Evolutionary conservation across 2,888 invertebrate species (phyloP).

Genomic region (Perithous albicinctus): DNA sequence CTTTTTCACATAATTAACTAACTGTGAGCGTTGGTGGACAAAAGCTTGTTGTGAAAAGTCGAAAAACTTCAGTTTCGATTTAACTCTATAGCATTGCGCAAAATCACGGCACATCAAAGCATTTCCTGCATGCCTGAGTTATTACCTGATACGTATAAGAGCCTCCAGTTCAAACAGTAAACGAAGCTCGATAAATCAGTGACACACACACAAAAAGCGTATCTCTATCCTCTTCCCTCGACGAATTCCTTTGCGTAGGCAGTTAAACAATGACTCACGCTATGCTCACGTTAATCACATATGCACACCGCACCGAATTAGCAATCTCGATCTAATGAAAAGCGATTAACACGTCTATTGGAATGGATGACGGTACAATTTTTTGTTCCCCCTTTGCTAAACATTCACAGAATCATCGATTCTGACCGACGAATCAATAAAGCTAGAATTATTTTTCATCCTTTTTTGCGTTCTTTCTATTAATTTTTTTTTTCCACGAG

Average conservation of each 20-base stretch:
- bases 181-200: constrained; percentile 18
- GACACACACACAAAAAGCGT: not conserved
- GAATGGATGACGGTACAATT: constrained; percentile 41
- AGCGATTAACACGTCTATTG: constrained; percentile 44
- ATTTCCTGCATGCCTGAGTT: not conserved
- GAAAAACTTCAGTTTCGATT: too few species aligned
- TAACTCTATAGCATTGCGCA: too few species aligned
- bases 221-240: not conserved
- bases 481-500: not conserved
- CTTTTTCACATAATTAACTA: not conserved
- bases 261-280: constrained; percentile 18
- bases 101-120: not conserved
- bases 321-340: constrained; percentile 51
- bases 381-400: not conserved
- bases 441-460: not conserved
- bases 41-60: too few species aligned
- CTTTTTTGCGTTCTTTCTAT: not conserved
- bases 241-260: constrained; percentile 11
- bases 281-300: constrained; percentile 19
- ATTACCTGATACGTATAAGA: not conserved
- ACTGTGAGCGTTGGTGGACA: too few species aligned
- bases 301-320: constrained; percentile 30
- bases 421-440: not conserved
- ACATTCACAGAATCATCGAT: not conserved
- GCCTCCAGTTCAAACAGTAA: not conserved